phyloP scores from a whole-genome alignment of 2,113 vertebrate species.

The Cyanistes caeruleus region DNA sequence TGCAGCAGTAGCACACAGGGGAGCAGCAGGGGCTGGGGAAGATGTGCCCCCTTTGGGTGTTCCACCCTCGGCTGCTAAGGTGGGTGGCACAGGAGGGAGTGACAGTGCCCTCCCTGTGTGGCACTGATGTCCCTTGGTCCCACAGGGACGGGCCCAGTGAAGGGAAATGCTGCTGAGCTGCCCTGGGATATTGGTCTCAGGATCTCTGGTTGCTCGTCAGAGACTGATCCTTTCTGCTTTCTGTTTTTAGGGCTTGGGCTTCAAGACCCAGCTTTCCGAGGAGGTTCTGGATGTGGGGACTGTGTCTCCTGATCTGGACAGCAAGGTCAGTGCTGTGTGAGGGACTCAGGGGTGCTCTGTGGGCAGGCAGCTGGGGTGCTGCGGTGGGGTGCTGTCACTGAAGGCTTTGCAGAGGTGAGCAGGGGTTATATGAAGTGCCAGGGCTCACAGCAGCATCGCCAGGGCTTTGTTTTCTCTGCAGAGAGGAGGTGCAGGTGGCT shows the following conservation, averaged over 20 bases:
- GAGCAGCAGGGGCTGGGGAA: background rate
- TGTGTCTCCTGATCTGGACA: slow-evolving; percentile 51
- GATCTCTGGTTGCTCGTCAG: background rate
- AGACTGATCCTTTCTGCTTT: background rate
- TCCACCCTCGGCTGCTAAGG: background rate
- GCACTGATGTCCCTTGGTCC: background rate
- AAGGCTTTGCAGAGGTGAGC: background rate
- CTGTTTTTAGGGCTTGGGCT: background rate
- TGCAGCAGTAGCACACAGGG: background rate
- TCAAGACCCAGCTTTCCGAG: slow-evolving; percentile 58
- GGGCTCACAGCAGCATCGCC: background rate
- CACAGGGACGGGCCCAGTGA: no score
- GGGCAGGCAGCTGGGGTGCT: background rate
- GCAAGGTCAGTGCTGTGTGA: slow-evolving; percentile 41
- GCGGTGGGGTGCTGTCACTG: rapidly evolving
- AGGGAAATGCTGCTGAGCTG: background rate
- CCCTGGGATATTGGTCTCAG: background rate
- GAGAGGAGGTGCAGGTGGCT: background rate
- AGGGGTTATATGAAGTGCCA: rapidly evolving
- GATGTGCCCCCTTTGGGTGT: background rate
- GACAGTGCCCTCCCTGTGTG: background rate
- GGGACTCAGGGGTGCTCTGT: rapidly evolving
- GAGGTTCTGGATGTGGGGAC: slow-evolving; percentile 53
- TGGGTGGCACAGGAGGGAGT: rapidly evolving
- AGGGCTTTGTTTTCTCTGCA: rapidly evolving